Evolutionary conservation across 2,113 vertebrate species (phyloP).

Genomic region (Nansenia antarctica): DNA sequence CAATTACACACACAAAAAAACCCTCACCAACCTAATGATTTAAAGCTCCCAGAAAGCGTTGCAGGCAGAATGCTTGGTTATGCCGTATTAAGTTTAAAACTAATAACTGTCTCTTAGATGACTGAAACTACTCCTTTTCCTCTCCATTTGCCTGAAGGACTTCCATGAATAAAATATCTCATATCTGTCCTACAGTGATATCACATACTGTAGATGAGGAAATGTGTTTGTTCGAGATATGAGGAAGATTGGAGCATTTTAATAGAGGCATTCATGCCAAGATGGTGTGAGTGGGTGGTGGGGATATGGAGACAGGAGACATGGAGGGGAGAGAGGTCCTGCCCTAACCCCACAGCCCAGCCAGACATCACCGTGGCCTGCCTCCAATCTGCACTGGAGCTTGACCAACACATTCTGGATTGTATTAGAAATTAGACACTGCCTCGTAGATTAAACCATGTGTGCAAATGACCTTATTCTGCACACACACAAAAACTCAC

Average conservation of each 20-base stretch:
- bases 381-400: conserved; percentile 1
- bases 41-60: conserved; percentile 6
- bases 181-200: neutral
- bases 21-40: conserved; percentile 17
- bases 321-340: neutral
- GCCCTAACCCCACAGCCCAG: too few relatives aligned
- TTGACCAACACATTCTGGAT: conserved; percentile 13
- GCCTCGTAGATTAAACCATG: conserved; percentile 2
- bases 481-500: conserved; percentile 3
- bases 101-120: conserved; percentile 24
- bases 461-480: neutral
- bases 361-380: neutral
- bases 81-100: conserved; percentile 23
- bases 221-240: neutral
- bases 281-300: neutral
- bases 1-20: conserved; percentile 31
- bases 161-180: neutral
- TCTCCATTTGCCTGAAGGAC: neutral
- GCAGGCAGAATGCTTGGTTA: conserved; percentile 11
- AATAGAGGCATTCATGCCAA: neutral
- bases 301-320: neutral
- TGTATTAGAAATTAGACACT: conserved; percentile 19
- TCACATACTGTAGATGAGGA: neutral
- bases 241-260: neutral
- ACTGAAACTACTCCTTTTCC: neutral